phyloP scores from a whole-genome alignment of 2,797 vertebrate genomes.

The Sebastes baramenuke region DNA sequence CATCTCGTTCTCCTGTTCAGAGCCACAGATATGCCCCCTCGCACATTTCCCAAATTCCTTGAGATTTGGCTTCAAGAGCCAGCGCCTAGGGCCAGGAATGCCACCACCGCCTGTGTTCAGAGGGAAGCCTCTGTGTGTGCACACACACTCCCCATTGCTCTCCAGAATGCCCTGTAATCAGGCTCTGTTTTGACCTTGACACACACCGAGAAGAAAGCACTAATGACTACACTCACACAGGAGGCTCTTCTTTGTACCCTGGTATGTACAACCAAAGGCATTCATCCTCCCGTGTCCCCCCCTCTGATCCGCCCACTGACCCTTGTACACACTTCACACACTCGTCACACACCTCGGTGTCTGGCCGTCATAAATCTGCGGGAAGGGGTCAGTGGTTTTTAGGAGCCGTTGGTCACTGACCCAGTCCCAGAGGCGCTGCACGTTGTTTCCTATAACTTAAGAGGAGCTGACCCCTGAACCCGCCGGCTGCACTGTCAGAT shows the following conservation, averaged over 20 bases:
- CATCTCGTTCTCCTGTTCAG: slow-evolving; percentile 57
- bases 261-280: slow-evolving; percentile 74
- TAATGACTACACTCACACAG: slow-evolving; percentile 73
- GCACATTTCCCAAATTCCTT: slow-evolving; percentile 81
- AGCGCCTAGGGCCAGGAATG: slow-evolving; percentile 80
- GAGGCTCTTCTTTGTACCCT: slow-evolving; percentile 70
- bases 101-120: slow-evolving; percentile 71
- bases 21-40: slow-evolving; percentile 72
- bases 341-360: slow-evolving; percentile 66
- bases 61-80: slow-evolving; percentile 78
- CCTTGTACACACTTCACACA: slow-evolving; percentile 78
- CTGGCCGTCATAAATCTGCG: slow-evolving; percentile 60
- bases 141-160: slow-evolving; percentile 60
- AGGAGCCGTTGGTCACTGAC: slow-evolving; percentile 53
- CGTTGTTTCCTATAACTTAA: slow-evolving; percentile 32
- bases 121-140: slow-evolving; percentile 61
- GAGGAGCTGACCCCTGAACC: slow-evolving; percentile 22
- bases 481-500: slow-evolving; percentile 4
- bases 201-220: slow-evolving; percentile 79
- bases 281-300: slow-evolving; percentile 50
- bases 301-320: slow-evolving; percentile 67
- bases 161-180: slow-evolving; percentile 79
- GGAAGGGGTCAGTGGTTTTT: slow-evolving; percentile 55
- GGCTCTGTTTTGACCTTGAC: slow-evolving; percentile 82
- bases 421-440: slow-evolving; percentile 43